These are phyloP conservation scores for Sebastes goodei DNA, from an alignment of 2,797 vertebrate genomes.

Conservation along the genomic window DNA sequence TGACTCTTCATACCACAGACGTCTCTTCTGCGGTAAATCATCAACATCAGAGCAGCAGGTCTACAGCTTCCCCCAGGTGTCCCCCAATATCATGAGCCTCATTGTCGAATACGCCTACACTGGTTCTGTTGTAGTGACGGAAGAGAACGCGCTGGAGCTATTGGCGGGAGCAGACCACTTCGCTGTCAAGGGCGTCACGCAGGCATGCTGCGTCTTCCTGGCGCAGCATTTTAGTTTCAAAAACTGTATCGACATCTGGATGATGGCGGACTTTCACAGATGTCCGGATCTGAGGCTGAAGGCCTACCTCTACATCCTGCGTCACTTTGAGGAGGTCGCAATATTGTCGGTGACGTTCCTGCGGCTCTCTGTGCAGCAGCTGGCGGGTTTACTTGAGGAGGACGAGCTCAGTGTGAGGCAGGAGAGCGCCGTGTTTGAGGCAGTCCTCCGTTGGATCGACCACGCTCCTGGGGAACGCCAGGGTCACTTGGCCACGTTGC, in stretches of 20 bases:
- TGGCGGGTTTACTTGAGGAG: constrained; percentile 79
- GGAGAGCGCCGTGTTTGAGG: constrained; percentile 69
- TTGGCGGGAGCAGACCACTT: neutral
- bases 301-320: constrained; percentile 1
- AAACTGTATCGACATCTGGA: constrained; percentile 13
- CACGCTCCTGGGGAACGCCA: constrained; percentile 6
- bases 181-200: neutral
- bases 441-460: constrained; percentile 52
- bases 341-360: neutral
- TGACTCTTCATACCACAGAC: constrained; percentile 5
- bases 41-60: neutral
- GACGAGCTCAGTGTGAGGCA: constrained; percentile 83
- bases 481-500: constrained; percentile 13
- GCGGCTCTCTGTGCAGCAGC: constrained; percentile 51
- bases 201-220: constrained; percentile 9
- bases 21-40: neutral
- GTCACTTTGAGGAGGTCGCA: constrained; percentile 18
- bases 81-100: neutral
- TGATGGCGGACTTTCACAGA: neutral
- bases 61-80: constrained; percentile 9
- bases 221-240: neutral
- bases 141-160: constrained; percentile 17
- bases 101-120: constrained; percentile 27
- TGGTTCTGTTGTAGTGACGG: neutral
- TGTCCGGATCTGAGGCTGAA: neutral